phyloP scores from a whole-genome alignment of 1,140 invertebrate genomes.

The Eupeodes corollae region DNA sequence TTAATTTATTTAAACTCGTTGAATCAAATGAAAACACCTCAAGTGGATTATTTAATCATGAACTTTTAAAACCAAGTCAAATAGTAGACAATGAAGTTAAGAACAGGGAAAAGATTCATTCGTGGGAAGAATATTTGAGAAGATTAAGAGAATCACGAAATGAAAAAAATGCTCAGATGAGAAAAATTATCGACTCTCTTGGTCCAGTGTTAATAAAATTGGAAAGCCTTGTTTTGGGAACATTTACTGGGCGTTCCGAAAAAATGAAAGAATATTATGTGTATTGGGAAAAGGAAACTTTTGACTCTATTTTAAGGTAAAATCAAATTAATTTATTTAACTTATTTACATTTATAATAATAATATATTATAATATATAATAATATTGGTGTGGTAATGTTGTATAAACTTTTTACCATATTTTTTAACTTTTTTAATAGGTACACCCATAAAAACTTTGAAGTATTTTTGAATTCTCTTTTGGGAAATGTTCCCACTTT shows the following conservation, averaged over 20 bases:
- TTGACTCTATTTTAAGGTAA: conserved; percentile 43
- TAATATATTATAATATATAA: too few species aligned
- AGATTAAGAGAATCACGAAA: conserved; percentile 51
- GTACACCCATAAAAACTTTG: conserved; percentile 50
- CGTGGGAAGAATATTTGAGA: conserved; percentile 37
- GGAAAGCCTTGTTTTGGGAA: conserved; percentile 60
- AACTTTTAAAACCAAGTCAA: background rate
- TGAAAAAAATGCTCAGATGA: conserved; percentile 51
- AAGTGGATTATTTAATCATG: background rate
- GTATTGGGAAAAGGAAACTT: conserved; percentile 60
- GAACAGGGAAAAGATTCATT: conserved; percentile 23
- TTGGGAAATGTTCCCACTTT: conserved; percentile 53
- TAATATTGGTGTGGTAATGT: background rate
- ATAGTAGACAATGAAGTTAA: conserved; percentile 4
- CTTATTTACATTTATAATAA: too few species aligned
- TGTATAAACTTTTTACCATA: background rate
- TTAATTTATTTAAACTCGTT: conserved; percentile 45
- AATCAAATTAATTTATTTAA: too few species aligned
- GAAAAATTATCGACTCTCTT: conserved; percentile 57
- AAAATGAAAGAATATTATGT: conserved; percentile 57
- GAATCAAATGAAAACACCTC: conserved; percentile 15
- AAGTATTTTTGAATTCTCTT: conserved; percentile 54
- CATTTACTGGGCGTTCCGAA: conserved; percentile 48
- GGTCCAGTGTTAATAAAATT: conserved; percentile 69
- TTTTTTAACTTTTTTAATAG: conserved; percentile 4